These are phyloP conservation scores for Epizoanthus illoricatus DNA, from an alignment of 92 coral and sea anemone genomes.

Conservation along the genomic window DNA sequence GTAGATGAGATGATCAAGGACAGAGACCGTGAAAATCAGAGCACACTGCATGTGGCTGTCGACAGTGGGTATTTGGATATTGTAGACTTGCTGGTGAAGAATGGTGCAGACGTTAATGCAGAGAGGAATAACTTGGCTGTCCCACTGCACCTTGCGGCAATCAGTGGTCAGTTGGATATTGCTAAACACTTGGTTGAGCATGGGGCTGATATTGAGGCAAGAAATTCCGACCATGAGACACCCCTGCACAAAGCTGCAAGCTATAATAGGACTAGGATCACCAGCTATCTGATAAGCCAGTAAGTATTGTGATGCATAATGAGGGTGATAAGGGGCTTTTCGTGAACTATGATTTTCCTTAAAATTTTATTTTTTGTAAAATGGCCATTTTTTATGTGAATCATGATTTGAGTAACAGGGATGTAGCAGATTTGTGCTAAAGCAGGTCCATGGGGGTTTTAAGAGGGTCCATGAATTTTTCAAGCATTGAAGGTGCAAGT, in stretches of 20 bases:
- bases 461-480: too few relatives aligned
- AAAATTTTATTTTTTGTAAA: too few relatives aligned
- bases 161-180: constrained; percentile 76
- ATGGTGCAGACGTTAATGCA: constrained; percentile 87
- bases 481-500: too few relatives aligned
- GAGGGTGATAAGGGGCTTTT: too few relatives aligned
- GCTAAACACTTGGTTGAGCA: constrained; percentile 66
- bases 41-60: constrained; percentile 85
- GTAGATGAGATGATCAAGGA: constrained; percentile 63
- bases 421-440: too few relatives aligned
- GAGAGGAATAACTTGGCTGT: constrained; percentile 76
- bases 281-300: constrained; percentile 67
- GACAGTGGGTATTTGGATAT: constrained; percentile 76
- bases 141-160: constrained; percentile 93
- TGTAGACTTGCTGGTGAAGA: constrained; percentile 70
- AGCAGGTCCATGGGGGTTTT: too few relatives aligned
- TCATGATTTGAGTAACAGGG: too few relatives aligned
- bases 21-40: constrained; percentile 76
- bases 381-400: too few relatives aligned
- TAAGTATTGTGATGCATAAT: constrained; percentile 34
- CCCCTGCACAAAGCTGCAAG: constrained; percentile 93
- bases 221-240: constrained; percentile 89
- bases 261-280: constrained; percentile 65
- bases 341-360: too few relatives aligned
- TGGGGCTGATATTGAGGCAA: constrained; percentile 89